Percentiles rank a stretch among this genome's conserved stretches.
These are phyloP conservation scores for Mionectes olivaceus DNA, from an alignment of 2,797 vertebrate genomes.

Conservation along the genomic window DNA sequence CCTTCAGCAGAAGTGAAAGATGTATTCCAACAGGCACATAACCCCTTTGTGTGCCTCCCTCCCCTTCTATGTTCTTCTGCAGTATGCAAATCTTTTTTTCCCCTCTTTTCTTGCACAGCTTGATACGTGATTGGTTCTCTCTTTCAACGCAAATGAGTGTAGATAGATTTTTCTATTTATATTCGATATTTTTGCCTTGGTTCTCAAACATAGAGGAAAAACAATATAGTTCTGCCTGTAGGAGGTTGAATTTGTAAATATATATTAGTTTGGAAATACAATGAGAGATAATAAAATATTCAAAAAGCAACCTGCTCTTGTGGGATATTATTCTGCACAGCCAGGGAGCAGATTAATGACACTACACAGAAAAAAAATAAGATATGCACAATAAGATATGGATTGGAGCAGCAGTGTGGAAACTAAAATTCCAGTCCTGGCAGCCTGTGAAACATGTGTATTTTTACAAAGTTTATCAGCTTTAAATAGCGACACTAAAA, in stretches of 20 bases:
- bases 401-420: conserved; percentile 52
- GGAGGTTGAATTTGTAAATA: conserved; percentile 83
- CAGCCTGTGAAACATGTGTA: not conserved
- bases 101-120: conserved; percentile 66
- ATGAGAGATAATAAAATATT: conserved; percentile 83
- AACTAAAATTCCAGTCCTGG: conserved; percentile 39
- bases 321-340: conserved; percentile 81
- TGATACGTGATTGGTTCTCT: conserved; percentile 75
- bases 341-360: conserved; percentile 83
- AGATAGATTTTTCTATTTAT: conserved; percentile 70
- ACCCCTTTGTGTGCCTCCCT: not conserved
- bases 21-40: not conserved
- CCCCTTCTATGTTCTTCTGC: not conserved
- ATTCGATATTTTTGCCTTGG: conserved; percentile 44
- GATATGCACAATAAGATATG: conserved; percentile 76
- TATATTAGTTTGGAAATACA: conserved; percentile 80
- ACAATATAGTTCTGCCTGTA: conserved; percentile 76
- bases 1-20: not conserved
- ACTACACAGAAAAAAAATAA: conserved; percentile 52
- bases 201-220: conserved; percentile 69
- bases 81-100: conserved; percentile 60
- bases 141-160: conserved; percentile 71
- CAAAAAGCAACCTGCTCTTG: conserved; percentile 77
- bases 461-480: conserved; percentile 33
- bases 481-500: not conserved